Evolutionary conservation across 1,140 invertebrate genomes (phyloP), one percentile per base, ranked within the genome.

Genomic region (Sarcophaga peregrina): DNA sequence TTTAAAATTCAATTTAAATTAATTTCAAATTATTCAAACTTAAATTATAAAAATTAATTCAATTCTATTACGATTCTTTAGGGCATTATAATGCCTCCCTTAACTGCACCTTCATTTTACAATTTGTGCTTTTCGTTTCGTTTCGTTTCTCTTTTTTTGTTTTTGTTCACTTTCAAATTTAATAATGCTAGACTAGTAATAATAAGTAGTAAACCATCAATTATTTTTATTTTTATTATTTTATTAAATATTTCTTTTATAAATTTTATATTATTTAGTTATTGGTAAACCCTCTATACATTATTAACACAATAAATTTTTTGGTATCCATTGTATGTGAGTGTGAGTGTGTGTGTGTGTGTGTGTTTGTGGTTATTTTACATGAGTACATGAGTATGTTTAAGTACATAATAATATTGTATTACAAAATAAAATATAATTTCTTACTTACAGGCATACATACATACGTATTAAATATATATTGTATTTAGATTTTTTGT

Each of bases 201-300:
- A 4, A 3, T 75, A 75, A 25, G 25, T 46, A 75, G 45, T 68
- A 68, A 68, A 68, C 62, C 62, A 68, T 68, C 62, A 68, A 68
- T 68, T 68, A 68, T 20, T 20, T 20, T 9, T 52, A 52, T 52
- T 52, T 3, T 52, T 52, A 68, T 25, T 68, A n/a, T n/a, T n/a
- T n/a, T n/a, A n/a, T 72, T 25, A 72, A 5, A 25, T 11, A 72
- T 72, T 72, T 20, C 62, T 62, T 62, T 13, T 15, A 62, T 62
- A 13, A 25, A 25, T 78, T 20, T 78, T 25, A 10, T 50, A 25
- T 20, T 52, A 48, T 78, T 50, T 52, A 25, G 50, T 76, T 48
- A 10, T 50, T 50, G 46, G 75, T 78, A 78, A 78, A 52, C 75
- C 75, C 48, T 78, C 75, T 78, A 78, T 78, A 78, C 75, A 78